These are phyloP conservation scores for Bombus balteatus DNA, from an alignment of 1,140 invertebrate species.

Conservation along the genomic window DNA sequence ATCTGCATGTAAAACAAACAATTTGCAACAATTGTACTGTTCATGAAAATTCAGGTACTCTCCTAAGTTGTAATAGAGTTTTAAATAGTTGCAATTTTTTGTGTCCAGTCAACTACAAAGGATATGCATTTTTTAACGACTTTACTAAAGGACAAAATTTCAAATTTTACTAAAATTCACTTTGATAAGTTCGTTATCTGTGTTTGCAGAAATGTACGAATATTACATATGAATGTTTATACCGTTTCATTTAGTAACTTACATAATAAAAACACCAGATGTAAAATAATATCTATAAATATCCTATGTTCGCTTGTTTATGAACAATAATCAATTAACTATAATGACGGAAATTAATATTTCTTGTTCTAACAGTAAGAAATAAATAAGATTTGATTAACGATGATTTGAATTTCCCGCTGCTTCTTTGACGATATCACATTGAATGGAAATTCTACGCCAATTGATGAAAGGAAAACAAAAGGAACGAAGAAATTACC, in stretches of 20 bases:
- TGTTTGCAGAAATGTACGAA: too few relatives aligned
- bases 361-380: too few relatives aligned
- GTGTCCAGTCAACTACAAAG: background rate
- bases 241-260: too few relatives aligned
- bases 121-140: background rate
- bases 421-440: background rate
- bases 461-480: conserved; percentile 14
- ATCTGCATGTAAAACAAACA: background rate
- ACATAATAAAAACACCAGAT: too few relatives aligned
- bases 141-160: background rate
- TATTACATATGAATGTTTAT: too few relatives aligned
- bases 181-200: background rate
- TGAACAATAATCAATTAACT: too few relatives aligned
- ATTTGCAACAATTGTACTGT: background rate
- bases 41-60: background rate
- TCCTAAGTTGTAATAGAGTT: background rate
- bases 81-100: background rate
- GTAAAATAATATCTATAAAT: too few relatives aligned
- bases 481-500: conserved; percentile 53
- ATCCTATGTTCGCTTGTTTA: too few relatives aligned
- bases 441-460: background rate
- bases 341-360: too few relatives aligned
- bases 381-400: background rate
- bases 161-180: background rate
- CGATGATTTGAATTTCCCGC: background rate